Evolutionary conservation across 2,113 vertebrate genomes (phyloP).

Genomic region (Indicator indicator): DNA sequence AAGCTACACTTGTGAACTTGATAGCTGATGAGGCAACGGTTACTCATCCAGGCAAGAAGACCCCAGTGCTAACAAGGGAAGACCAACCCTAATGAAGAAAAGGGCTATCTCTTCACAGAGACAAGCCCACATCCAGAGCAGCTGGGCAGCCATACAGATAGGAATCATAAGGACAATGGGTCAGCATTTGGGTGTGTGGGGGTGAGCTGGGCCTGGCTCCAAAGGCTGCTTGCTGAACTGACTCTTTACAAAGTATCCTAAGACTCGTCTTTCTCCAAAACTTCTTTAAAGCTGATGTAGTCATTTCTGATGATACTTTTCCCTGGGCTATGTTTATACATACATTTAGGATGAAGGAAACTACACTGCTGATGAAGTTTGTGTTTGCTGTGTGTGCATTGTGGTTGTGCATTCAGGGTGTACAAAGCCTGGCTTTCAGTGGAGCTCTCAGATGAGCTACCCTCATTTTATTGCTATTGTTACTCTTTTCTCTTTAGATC

Average conservation of each 20-base stretch:
- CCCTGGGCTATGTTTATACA: neutral
- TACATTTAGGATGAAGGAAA: neutral
- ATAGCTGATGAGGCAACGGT: neutral
- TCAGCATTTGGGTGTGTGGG: neutral
- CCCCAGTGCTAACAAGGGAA: neutral
- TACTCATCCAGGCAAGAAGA: neutral
- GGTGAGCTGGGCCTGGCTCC: neutral
- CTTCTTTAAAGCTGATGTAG: neutral
- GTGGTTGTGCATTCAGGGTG: neutral
- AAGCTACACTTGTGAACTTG: rapidly evolving
- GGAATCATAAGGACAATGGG: rapidly evolving
- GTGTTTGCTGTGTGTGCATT: neutral
- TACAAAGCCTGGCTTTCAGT: neutral
- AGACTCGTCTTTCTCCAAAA: neutral
- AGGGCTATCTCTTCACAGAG: neutral
- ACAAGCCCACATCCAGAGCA: neutral
- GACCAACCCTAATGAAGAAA: neutral
- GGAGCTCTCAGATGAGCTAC: constrained; percentile 1
- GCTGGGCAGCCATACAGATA: neutral
- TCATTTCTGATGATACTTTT: neutral
- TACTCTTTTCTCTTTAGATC: neutral
- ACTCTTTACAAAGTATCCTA: neutral
- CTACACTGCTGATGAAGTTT: neutral
- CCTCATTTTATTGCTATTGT: neutral
- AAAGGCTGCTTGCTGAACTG: neutral